These are phyloP conservation scores for Trachymyrmex septentrionalis DNA, from an alignment of 1,140 invertebrate genomes.

Conservation along the genomic window DNA sequence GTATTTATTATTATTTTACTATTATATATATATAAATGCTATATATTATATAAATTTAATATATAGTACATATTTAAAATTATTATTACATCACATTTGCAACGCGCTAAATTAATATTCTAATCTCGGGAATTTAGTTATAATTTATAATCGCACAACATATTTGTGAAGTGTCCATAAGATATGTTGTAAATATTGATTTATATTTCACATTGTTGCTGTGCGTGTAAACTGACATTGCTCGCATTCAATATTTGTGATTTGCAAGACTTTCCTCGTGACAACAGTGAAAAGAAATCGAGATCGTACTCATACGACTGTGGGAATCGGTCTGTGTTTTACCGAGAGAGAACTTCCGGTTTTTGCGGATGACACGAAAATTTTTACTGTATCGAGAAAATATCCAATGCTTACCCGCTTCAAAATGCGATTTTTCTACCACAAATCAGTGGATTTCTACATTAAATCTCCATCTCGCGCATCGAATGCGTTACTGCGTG, in stretches of 20 bases:
- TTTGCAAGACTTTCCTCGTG: not conserved
- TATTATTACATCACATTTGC: not conserved
- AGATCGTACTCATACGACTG: not conserved
- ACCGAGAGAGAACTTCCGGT: constrained; percentile 38
- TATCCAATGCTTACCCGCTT: not conserved
- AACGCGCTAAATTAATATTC: constrained; percentile 4
- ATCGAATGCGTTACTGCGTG: too few species aligned
- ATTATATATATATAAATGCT: too few species aligned
- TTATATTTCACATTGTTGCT: constrained; percentile 22
- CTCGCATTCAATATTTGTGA: constrained; percentile 6
- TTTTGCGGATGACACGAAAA: constrained; percentile 30
- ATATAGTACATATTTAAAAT: not conserved
- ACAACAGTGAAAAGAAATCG: constrained; percentile 17
- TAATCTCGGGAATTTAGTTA: not conserved
- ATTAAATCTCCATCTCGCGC: constrained; percentile 10
- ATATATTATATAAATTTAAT: not conserved
- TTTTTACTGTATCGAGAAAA: constrained; percentile 29
- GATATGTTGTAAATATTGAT: not conserved
- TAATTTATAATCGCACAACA: not conserved
- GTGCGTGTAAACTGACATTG: not conserved
- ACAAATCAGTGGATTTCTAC: not conserved
- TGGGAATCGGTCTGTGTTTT: constrained; percentile 19
- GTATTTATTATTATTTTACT: too few species aligned
- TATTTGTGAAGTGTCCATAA: not conserved
- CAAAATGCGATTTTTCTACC: constrained; percentile 18